Percentiles rank a stretch among this genome's conserved stretches.
phyloP scores from a whole-genome alignment of 1,140 invertebrate genomes.

The Harpegnathos saltator region DNA sequence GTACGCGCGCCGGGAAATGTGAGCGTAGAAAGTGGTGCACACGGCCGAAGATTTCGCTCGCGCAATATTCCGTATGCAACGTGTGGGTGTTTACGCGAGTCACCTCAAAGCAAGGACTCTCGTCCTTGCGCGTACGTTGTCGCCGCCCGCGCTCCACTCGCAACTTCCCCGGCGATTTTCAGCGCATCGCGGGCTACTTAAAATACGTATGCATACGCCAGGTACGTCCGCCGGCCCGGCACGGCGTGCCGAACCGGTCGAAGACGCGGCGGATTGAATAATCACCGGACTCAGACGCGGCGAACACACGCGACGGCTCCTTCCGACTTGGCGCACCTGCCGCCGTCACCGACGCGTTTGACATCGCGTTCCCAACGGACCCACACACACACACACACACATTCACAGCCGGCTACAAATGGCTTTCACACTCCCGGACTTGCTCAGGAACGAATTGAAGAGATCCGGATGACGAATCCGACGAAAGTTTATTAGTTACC shows the following conservation, averaged over 20 bases:
- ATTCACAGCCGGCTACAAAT: neutral
- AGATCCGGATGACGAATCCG: slow-evolving; percentile 14
- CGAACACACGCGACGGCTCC: no score
- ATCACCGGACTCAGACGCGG: no score
- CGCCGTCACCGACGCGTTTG: no score
- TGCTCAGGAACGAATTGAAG: slow-evolving; percentile 17
- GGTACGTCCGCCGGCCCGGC: no score
- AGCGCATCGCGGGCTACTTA: no score
- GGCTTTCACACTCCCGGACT: neutral
- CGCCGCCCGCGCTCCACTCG: neutral
- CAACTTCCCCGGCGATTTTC: neutral
- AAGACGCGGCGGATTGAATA: no score
- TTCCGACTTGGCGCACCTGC: neutral
- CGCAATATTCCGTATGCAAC: neutral
- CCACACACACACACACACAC: no score
- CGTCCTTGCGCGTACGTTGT: neutral
- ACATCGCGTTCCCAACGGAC: neutral
- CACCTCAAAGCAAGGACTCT: neutral
- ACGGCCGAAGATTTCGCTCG: no score
- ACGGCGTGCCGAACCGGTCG: no score
- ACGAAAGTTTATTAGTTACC: slow-evolving; percentile 41
- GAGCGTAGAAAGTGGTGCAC: neutral
- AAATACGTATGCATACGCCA: no score
- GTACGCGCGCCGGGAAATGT: no score
- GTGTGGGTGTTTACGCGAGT: neutral